Evolutionary conservation across 2,113 vertebrate species (phyloP).

Genomic region (Holacanthus passer): DNA sequence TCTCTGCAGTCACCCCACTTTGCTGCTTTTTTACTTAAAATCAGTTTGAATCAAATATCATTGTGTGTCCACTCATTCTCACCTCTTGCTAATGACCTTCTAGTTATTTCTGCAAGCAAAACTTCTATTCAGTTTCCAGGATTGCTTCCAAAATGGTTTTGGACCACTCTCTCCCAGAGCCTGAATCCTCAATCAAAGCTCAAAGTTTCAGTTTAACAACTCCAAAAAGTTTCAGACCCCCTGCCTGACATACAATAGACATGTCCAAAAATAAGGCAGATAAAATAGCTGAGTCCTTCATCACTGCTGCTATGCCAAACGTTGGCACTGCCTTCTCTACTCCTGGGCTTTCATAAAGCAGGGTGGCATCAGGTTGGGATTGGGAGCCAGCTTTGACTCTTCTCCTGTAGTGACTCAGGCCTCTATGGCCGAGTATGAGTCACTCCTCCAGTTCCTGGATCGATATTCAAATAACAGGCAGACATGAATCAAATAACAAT

Average conservation of each 20-base stretch:
- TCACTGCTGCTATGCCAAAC: constrained; percentile 56
- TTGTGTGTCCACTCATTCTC: constrained; percentile 22
- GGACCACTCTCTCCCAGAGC: constrained; percentile 20
- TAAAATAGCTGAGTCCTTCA: constrained; percentile 66
- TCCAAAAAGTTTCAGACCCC: constrained; percentile 39
- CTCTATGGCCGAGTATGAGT: constrained; percentile 68
- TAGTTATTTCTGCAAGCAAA: constrained; percentile 21
- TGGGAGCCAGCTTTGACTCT: constrained; percentile 58
- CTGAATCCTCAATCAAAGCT: constrained; percentile 52
- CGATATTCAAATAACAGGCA: constrained; percentile 75
- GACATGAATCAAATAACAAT: constrained; percentile 81
- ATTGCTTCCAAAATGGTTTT: constrained; percentile 36
- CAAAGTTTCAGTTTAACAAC: constrained; percentile 52
- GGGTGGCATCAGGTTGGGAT: constrained; percentile 52
- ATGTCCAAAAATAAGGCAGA: constrained; percentile 64
- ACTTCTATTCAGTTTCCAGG: constrained; percentile 9
- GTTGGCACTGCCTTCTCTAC: constrained; percentile 43
- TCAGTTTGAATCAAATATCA: constrained; percentile 18
- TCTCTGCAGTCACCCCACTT: too few relatives aligned
- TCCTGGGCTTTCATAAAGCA: constrained; percentile 53
- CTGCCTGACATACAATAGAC: constrained; percentile 34
- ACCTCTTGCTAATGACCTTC: neutral
- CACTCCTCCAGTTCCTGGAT: constrained; percentile 72
- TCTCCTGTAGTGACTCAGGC: constrained; percentile 72
- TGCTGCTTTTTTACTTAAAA: too few relatives aligned